Conservation (phyloP, 2,113 vertebrate genomes). For the Hippocampus abdominalis region DNA sequence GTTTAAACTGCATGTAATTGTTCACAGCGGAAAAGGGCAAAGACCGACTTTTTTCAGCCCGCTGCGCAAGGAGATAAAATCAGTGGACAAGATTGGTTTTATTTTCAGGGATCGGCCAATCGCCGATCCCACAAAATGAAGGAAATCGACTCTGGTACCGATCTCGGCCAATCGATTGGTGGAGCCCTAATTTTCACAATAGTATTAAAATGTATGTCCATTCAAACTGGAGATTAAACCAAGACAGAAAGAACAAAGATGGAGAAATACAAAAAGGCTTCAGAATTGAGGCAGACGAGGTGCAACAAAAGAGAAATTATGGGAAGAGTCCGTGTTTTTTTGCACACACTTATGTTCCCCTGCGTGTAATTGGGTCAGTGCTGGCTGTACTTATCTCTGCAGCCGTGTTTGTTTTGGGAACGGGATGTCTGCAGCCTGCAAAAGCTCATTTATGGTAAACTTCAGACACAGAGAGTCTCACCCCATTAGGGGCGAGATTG, state of each 20-base stretch:
- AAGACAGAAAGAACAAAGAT: not conserved
- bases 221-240: not conserved
- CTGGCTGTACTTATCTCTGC: conserved; percentile 55
- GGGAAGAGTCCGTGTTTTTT: not conserved
- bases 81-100: too few relatives aligned
- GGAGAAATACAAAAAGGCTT: not conserved
- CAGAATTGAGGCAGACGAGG: not conserved
- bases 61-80: too few relatives aligned
- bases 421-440: conserved; percentile 36
- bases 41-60: too few relatives aligned
- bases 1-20: too few relatives aligned
- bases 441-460: conserved; percentile 33
- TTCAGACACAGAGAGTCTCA: conserved; percentile 31
- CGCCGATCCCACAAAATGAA: too few relatives aligned
- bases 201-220: not conserved
- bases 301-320: not conserved
- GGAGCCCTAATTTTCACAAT: not conserved
- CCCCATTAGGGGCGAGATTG: conserved; percentile 21
- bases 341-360: not conserved
- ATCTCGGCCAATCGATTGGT: too few relatives aligned
- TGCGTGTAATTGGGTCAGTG: conserved; percentile 54
- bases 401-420: conserved; percentile 43
- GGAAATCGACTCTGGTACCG: too few relatives aligned
- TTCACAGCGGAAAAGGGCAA: too few relatives aligned
- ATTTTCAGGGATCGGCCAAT: too few relatives aligned